A percentile compares a stretch with the other conserved stretches of the same genome.
Evolutionary conservation across 2,113 vertebrate genomes (phyloP).

Genomic region (Otocyon megalotis): DNA sequence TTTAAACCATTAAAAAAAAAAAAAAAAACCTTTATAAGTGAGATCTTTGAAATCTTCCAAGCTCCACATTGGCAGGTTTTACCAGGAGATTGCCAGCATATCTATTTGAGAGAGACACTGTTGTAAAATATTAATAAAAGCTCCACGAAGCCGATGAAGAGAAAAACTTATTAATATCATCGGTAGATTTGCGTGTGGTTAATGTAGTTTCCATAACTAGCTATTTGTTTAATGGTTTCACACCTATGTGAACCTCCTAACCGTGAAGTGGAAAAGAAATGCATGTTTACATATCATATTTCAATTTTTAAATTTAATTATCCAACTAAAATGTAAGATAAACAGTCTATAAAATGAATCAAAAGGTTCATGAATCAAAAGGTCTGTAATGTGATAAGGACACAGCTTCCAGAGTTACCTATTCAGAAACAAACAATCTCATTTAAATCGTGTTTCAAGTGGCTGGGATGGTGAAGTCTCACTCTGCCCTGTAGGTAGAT

Average conservation of each 20-base stretch:
- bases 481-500: too few relatives aligned
- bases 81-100: background rate
- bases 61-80: conserved; percentile 41
- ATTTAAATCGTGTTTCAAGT: background rate
- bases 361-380: background rate
- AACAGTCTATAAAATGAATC: background rate
- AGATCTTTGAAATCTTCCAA: conserved; percentile 14
- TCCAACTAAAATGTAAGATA: conserved; percentile 46
- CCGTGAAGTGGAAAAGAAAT: background rate
- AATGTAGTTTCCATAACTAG: background rate
- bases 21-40: conserved; percentile 3
- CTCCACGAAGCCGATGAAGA: conserved; percentile 22
- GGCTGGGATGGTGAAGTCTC: background rate
- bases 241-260: conserved; percentile 17
- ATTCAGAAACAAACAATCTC: background rate
- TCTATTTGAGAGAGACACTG: conserved; percentile 43
- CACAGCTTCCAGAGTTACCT: background rate
- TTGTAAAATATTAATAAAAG: conserved; percentile 58
- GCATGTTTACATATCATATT: background rate
- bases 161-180: conserved; percentile 3
- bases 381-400: background rate
- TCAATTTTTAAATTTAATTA: conserved; percentile 56
- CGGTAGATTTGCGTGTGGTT: background rate
- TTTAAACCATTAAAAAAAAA: conserved; percentile 42
- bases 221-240: conserved; percentile 43